Conservation (phyloP, 2,113 vertebrate species). For the Polypterus bichir region DNA sequence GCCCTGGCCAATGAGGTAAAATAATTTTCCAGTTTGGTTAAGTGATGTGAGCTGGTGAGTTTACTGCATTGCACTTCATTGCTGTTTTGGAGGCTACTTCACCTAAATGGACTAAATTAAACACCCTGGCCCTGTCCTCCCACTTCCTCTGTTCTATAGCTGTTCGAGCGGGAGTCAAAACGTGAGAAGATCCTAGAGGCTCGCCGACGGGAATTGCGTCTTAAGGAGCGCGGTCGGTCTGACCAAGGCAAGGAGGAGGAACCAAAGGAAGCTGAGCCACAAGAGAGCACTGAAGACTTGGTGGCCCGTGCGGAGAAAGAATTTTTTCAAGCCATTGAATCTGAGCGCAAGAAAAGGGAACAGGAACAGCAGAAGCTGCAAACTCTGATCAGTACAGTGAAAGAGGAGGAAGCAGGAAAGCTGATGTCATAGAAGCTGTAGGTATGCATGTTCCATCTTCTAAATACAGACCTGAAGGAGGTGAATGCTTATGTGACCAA, state of each 20-base stretch:
- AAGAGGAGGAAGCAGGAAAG: no score
- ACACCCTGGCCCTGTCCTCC: no score
- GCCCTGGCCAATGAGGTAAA: slow-evolving; percentile 53
- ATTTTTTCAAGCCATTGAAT: slow-evolving; percentile 43
- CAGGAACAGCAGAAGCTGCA: background rate
- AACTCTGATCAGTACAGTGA: slow-evolving; percentile 3
- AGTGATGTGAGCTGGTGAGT: no score
- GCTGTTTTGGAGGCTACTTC: no score
- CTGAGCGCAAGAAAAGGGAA: slow-evolving; percentile 35
- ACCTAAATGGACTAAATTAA: no score
- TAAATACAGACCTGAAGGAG: background rate
- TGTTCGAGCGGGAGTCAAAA: slow-evolving; percentile 69
- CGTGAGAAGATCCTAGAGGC: slow-evolving; percentile 73
- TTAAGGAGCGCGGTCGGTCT: slow-evolving; percentile 45
- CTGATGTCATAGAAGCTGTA: no score
- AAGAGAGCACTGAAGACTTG: slow-evolving; percentile 27
- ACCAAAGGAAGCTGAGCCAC: slow-evolving; percentile 9
- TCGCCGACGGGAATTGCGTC: slow-evolving; percentile 52
- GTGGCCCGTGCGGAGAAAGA: slow-evolving; percentile 30
- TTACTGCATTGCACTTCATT: no score
- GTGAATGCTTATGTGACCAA: no score
- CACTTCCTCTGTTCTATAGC: no score
- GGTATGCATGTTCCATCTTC: background rate
- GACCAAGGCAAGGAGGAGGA: slow-evolving; percentile 34
- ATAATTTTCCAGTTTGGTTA: no score